Evolutionary conservation across 2,113 vertebrate species (phyloP).

Genomic region (Urocitellus parryii): DNA sequence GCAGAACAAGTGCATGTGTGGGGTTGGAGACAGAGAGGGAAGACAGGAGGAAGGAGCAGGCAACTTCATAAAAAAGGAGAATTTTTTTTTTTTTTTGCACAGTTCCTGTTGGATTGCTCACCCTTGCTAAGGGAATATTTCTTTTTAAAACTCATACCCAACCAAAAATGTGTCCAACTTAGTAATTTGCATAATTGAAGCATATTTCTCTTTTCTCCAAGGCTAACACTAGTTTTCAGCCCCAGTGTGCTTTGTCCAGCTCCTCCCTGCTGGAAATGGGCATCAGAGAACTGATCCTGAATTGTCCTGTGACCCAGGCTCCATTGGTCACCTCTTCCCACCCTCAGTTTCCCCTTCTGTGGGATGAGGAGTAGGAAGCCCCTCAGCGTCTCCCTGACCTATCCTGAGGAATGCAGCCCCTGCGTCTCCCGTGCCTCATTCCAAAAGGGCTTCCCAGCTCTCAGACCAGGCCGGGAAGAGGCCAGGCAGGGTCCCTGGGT

Average conservation of each 20-base stretch:
- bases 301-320: neutral
- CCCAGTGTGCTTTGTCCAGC: neutral
- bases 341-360: neutral
- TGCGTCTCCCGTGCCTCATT: neutral
- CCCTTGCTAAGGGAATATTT: slow-evolving; percentile 50
- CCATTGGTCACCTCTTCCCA: neutral
- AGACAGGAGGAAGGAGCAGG: neutral
- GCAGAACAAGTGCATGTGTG: neutral
- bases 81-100: neutral
- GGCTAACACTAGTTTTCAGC: neutral
- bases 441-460: neutral
- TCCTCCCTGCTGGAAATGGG: neutral
- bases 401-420: neutral
- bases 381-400: neutral
- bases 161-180: slow-evolving; percentile 63
- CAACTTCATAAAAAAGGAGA: slow-evolving; percentile 1
- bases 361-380: neutral
- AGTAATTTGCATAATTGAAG: slow-evolving; percentile 70
- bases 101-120: slow-evolving; percentile 60
- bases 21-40: neutral
- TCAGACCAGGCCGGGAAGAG: neutral
- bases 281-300: neutral
- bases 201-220: slow-evolving; percentile 26
- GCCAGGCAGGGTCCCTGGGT: neutral
- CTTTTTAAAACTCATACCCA: slow-evolving; percentile 69